A percentile compares a stretch with the other conserved stretches of the same genome.
Evolutionary conservation across 2,888 invertebrate species (phyloP).

Genomic region (Lepidochitona cinerea): DNA sequence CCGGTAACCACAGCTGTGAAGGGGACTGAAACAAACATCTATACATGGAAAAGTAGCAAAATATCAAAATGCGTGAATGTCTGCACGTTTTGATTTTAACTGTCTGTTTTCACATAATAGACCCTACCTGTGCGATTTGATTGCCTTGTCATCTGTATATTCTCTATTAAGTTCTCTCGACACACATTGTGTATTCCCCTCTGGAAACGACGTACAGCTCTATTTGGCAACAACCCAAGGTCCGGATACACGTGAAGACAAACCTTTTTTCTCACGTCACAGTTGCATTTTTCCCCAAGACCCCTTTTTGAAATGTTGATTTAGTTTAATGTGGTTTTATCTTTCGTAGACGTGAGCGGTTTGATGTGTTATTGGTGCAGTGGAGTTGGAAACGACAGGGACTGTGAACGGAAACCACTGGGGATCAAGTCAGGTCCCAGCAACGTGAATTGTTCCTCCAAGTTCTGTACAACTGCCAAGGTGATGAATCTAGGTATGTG

Average conservation of each 20-base stretch:
- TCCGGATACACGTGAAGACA: background rate
- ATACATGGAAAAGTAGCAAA: too few relatives aligned
- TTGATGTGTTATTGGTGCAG: slow-evolving; percentile 39
- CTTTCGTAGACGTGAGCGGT: background rate
- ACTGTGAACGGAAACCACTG: slow-evolving; percentile 32
- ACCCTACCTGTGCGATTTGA: too few relatives aligned
- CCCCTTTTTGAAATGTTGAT: background rate
- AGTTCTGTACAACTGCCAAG: slow-evolving; percentile 33
- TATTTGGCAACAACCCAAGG: too few relatives aligned
- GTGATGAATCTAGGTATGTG: slow-evolving; percentile 33
- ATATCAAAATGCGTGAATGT: too few relatives aligned
- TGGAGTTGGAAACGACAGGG: slow-evolving; percentile 35
- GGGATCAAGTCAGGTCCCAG: slow-evolving; percentile 24
- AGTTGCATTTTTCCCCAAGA: background rate
- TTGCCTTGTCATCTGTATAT: too few relatives aligned
- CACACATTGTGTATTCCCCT: too few relatives aligned
- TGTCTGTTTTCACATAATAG: too few relatives aligned
- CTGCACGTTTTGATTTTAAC: too few relatives aligned
- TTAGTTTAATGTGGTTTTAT: background rate
- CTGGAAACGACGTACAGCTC: too few relatives aligned
- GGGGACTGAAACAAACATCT: too few relatives aligned
- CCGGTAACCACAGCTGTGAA: too few relatives aligned
- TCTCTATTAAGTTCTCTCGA: too few relatives aligned
- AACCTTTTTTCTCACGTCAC: background rate
- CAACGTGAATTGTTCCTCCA: slow-evolving; percentile 29